Base-by-base conservation (phyloP, 2,113 vertebrate genomes). In the Lethenteron reissneri region DNA sequence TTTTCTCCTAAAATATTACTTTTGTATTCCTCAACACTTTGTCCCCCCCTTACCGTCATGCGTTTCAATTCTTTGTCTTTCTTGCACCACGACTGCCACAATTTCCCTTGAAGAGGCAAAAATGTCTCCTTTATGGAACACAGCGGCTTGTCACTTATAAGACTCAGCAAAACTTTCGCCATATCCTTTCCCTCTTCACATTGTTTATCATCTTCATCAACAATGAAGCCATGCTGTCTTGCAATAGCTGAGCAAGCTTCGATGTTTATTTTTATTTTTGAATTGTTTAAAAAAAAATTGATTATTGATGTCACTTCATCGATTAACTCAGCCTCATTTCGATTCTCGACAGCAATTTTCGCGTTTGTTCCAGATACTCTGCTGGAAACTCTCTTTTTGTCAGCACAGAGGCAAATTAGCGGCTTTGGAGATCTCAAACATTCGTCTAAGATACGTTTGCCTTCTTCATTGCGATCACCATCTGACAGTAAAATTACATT, bases 191-290 rank as follows among this genome's bases (percentile, higher is more conserved):
- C 74, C 69, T 10, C 74, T 25, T n/a, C 6, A 7, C 41, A 41
- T 41, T 41, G 41, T 41, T 41, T 7, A n/a, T 17, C 60, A 62
- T 75, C 58, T 3, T 82, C 80, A 58, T 84, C 82, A 56, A 82
- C 71, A 21, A 57, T 71, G 15, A 83, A 25, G 57, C 77, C 75
- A 19, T 73, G 70, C 7, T 80, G 76, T 11, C 57, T 70, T 56
- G 80, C 81, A 71, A 76, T 64, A 41, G 72, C 73, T 71, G 75
- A 75, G 57, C 73, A 77, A 57, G 64, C 76, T 70, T 80, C 80
- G 57, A 83, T 73, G 69, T 77, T 15, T n/a, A 80, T 72, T 71
- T 3, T 58, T 70, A n/a, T n/a, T n/a, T 80, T 69, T 57, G 70
- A 1, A 2, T 70, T 71, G n/a, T 76, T 76, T 25, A 81, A 56